Evolutionary conservation across 2,113 vertebrate genomes (phyloP).

Genomic region (Periophthalmus modestus): DNA sequence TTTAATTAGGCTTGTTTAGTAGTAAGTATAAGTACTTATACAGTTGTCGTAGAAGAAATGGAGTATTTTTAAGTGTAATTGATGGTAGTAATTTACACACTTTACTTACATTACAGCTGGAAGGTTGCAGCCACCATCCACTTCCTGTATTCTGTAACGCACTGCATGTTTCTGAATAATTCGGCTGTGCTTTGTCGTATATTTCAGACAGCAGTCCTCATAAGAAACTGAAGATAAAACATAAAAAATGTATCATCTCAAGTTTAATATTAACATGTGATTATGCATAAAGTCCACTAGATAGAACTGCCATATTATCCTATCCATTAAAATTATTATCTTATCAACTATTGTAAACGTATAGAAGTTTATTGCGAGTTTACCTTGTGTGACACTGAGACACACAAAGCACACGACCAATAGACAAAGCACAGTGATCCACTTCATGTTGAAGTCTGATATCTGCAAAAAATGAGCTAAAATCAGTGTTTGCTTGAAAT

Average conservation of each 20-base stretch:
- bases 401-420: slow-evolving; percentile 50
- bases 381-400: slow-evolving; percentile 71
- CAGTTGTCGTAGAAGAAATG: too few relatives aligned
- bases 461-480: slow-evolving; percentile 19
- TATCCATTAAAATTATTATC: not conserved
- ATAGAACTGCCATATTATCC: not conserved
- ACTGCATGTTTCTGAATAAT: not conserved
- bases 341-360: not conserved
- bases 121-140: slow-evolving; percentile 78
- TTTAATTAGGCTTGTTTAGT: too few relatives aligned
- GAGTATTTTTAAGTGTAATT: too few relatives aligned
- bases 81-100: not conserved
- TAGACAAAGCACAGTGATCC: slow-evolving; percentile 50
- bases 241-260: not conserved
- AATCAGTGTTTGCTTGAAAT: slow-evolving; percentile 8
- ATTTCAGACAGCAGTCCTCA: slow-evolving; percentile 77
- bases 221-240: slow-evolving; percentile 54
- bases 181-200: not conserved
- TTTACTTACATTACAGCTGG: slow-evolving; percentile 70
- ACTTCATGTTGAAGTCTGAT: slow-evolving; percentile 59
- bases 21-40: too few relatives aligned
- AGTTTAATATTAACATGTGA: not conserved
- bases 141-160: slow-evolving; percentile 59
- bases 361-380: slow-evolving; percentile 1
- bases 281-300: not conserved